phyloP scores from a whole-genome alignment of 2,888 invertebrate genomes.

The Frankliniella intonsa region DNA sequence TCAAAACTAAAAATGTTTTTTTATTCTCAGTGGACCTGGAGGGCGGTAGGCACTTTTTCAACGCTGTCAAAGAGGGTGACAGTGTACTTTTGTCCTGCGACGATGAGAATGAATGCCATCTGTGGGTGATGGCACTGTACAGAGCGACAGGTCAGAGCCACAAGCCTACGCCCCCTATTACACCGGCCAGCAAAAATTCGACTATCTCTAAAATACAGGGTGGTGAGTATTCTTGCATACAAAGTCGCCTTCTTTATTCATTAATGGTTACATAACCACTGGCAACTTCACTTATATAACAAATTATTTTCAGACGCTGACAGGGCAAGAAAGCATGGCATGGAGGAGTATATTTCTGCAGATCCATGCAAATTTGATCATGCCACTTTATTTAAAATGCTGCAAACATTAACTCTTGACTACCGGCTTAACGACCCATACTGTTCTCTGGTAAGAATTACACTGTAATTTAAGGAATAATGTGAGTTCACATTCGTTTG shows the following conservation, averaged over 20 bases:
- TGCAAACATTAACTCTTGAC: slow-evolving; percentile 90
- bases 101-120: slow-evolving; percentile 94
- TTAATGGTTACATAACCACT: not conserved
- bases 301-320: slow-evolving; percentile 66
- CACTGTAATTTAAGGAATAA: no score
- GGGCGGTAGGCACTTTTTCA: slow-evolving; percentile 94
- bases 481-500: no score
- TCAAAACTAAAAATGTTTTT: not conserved
- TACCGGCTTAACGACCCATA: slow-evolving; percentile 97
- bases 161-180: slow-evolving; percentile 93
- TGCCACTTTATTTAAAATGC: slow-evolving; percentile 81
- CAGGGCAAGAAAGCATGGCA: slow-evolving; percentile 95
- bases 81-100: slow-evolving; percentile 93
- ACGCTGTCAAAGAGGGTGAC: slow-evolving; percentile 97
- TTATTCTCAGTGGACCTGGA: slow-evolving; percentile 63
- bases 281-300: not conserved
- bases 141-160: slow-evolving; percentile 99
- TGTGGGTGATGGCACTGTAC: slow-evolving; percentile 99
- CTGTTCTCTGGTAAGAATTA: slow-evolving; percentile 78
- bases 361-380: slow-evolving; percentile 98
- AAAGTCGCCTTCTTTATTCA: not conserved
- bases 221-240: slow-evolving; percentile 54
- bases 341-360: slow-evolving; percentile 99
- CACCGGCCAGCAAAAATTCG: slow-evolving; percentile 76
- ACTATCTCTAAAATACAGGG: slow-evolving; percentile 86